Base-by-base conservation (phyloP, 2,797 vertebrate species). In the Pristis pectinata region DNA sequence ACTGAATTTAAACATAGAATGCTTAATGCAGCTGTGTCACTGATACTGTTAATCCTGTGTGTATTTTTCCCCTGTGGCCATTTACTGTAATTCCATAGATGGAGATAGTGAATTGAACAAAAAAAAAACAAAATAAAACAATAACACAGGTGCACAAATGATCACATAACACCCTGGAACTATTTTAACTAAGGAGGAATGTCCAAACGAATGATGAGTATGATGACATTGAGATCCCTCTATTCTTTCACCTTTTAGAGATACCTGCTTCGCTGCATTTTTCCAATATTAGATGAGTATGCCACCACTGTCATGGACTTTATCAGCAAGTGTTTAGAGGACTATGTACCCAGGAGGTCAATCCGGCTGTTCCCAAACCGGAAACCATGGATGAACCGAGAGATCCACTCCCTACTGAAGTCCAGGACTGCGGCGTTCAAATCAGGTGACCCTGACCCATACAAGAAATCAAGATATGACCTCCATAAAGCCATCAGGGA, bases 21-120 rank as follows among this genome's bases (percentile, higher is more conserved):
- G 92, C 94, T 49, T 49, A 94, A 94, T 74, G 70, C 92, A 94
- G 92, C 92, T 94, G 92, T 94, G 92, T 94, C 70, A 94, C 92
- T 49, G 70, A 93, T 93, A 44, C 91, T 49, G 41, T 11, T 93
- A 74, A 93, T 94, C 67, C 67, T 94, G 70, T 94, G 92, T 93
- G 64, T 74, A 94, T 94, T 49, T 94, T 94, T 94, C 70, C 92
- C 92, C 27, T 74, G 70, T 91, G 44, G 70, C 67, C 92, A 94
- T 94, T 94, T 74, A 94, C 92, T 76, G 92, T 94, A 94, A 72
- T 74, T 74, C 70, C 92, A 94, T 92, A 94, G 70, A 53, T 94
- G 92, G 92, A 94, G 44, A 94, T 53, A 15, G 70, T 34, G 92
- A 76, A 67, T 74, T 41, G 2, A 94, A 93, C 91, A 41, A 94